Percentiles rank a stretch among this genome's conserved stretches.
Evolutionary conservation across 2,888 invertebrate genomes (phyloP).

Genomic region (Ormyrus thymus): DNA sequence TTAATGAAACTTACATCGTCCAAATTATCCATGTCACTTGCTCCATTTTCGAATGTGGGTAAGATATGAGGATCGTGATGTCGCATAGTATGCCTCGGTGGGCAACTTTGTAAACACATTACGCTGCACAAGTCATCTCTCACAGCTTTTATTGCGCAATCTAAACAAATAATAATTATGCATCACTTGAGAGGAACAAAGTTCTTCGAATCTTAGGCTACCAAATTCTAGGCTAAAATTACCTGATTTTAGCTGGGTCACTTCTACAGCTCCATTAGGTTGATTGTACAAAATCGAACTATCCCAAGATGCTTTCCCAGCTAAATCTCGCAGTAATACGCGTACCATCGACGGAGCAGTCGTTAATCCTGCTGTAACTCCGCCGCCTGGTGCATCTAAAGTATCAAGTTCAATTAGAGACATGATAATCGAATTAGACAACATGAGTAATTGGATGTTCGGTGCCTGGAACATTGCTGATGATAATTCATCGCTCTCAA

Average conservation of each 20-base stretch:
- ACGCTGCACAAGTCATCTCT: conserved; percentile 67
- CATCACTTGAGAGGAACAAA: not conserved
- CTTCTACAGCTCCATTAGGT: conserved; percentile 74
- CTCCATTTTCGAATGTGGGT: conserved; percentile 87
- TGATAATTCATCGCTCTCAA: conserved; percentile 85
- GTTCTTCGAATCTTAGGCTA: not conserved
- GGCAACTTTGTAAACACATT: conserved; percentile 71
- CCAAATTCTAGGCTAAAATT: conserved; percentile 30
- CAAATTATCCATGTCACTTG: conserved; percentile 92
- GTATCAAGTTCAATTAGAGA: conserved; percentile 94
- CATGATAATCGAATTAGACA: conserved; percentile 88
- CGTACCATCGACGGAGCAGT: conserved; percentile 79
- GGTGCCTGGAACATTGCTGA: conserved; percentile 89
- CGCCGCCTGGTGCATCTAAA: conserved; percentile 86
- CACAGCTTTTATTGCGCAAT: conserved; percentile 62
- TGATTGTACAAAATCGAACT: conserved; percentile 91
- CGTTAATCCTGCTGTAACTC: conserved; percentile 78
- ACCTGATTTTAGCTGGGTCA: conserved; percentile 64
- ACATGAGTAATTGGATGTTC: conserved; percentile 88
- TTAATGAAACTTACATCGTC: conserved; percentile 84
- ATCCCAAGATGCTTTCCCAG: conserved; percentile 98
- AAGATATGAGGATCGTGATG: conserved; percentile 85
- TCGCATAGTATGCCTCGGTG: conserved; percentile 83
- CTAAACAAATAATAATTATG: conserved; percentile 49
- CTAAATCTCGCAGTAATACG: conserved; percentile 90